phyloP scores from a whole-genome alignment of 2,113 vertebrate species.

The Periophthalmodon schlosseri region DNA sequence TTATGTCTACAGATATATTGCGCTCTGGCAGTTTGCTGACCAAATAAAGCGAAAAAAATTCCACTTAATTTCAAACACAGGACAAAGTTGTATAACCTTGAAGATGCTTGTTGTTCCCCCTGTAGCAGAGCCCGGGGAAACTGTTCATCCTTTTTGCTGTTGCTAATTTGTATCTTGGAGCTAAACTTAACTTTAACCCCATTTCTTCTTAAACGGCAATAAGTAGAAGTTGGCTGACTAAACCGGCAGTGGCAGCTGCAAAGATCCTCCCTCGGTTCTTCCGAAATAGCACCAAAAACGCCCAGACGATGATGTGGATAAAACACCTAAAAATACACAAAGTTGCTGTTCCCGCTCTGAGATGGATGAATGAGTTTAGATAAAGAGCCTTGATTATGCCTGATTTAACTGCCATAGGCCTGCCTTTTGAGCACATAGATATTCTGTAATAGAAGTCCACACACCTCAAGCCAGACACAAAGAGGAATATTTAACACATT shows the following conservation, averaged over 20 bases:
- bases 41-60: neutral
- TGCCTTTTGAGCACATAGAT: conserved; percentile 40
- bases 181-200: neutral
- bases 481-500: conserved; percentile 35
- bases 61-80: neutral
- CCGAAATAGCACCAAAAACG: neutral
- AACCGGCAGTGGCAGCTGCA: neutral
- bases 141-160: neutral
- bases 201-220: neutral
- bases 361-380: conserved; percentile 28
- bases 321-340: conserved; percentile 26
- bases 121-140: neutral
- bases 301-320: neutral
- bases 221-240: neutral
- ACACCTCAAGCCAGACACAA: conserved; percentile 33
- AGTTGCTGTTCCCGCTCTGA: conserved; percentile 30
- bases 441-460: conserved; percentile 32
- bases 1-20: neutral
- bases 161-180: neutral
- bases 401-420: conserved; percentile 46
- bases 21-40: neutral
- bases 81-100: neutral
- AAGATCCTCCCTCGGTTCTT: neutral
- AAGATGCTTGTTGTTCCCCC: neutral
- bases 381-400: conserved; percentile 48